Percentiles rank a stretch among this genome's conserved stretches.
Conservation (phyloP, 2,888 invertebrate genomes). For the Hofmannophila pseudospretella region DNA sequence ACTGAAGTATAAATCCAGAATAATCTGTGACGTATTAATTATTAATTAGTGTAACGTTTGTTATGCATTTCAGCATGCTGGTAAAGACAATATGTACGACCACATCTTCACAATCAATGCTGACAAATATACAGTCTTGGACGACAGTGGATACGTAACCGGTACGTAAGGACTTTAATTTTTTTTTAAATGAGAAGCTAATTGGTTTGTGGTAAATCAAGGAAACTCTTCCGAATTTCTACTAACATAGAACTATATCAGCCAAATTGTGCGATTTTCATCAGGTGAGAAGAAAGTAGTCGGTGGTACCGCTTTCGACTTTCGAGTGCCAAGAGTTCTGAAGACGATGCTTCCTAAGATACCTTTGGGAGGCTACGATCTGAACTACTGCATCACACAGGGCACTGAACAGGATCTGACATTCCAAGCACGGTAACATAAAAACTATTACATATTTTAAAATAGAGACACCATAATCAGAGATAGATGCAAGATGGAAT, state of each 20-base stretch:
- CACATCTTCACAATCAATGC: conserved; percentile 86
- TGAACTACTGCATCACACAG: conserved; percentile 87
- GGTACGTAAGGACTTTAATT: conserved; percentile 59
- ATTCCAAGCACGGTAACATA: conserved; percentile 78
- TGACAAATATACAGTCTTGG: conserved; percentile 84
- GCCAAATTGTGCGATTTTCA: no score
- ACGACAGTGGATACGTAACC: conserved; percentile 84
- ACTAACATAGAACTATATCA: no score
- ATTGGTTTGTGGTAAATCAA: no score
- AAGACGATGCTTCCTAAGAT: conserved; percentile 82
- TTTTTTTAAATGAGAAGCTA: background rate
- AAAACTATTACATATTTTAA: background rate
- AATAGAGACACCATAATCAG: no score
- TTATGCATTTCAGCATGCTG: conserved; percentile 79
- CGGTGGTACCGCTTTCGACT: conserved; percentile 84
- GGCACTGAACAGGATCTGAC: conserved; percentile 74
- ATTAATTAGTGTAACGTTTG: no score
- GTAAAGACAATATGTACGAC: conserved; percentile 80
- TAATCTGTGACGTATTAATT: no score
- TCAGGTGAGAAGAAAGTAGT: conserved; percentile 84
- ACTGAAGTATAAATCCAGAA: no score
- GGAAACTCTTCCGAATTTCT: no score
- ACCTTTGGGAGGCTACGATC: conserved; percentile 86
- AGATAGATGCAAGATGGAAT: no score
- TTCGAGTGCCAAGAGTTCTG: conserved; percentile 81